Percentiles rank a stretch among this genome's conserved stretches.
Evolutionary conservation across 2,888 invertebrate species (phyloP).

Genomic region (Sinohyriopsis cumingii): DNA sequence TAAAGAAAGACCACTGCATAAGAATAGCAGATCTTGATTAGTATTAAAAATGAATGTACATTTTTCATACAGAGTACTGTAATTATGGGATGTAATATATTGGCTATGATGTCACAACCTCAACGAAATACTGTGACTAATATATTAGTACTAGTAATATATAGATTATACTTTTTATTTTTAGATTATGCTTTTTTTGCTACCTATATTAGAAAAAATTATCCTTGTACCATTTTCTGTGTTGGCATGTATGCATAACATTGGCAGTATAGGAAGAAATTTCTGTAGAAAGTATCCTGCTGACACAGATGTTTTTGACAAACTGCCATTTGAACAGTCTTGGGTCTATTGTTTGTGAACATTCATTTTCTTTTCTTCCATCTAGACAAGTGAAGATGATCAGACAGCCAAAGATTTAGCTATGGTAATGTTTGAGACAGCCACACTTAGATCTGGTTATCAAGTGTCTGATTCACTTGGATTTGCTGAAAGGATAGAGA

Average conservation of each 20-base stretch:
- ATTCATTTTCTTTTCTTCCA: constrained; percentile 1
- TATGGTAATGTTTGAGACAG: constrained; percentile 81
- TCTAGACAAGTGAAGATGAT: constrained; percentile 81
- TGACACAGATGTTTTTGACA: background rate
- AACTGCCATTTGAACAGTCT: background rate
- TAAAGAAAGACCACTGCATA: too few species aligned
- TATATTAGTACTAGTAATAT: too few species aligned
- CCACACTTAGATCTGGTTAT: constrained; percentile 95
- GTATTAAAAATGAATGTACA: too few species aligned
- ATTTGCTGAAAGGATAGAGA: constrained; percentile 93
- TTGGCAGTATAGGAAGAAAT: too few species aligned
- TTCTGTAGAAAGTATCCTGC: background rate
- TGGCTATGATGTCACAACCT: too few species aligned
- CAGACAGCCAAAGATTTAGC: constrained; percentile 87
- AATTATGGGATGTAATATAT: too few species aligned
- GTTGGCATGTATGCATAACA: background rate
- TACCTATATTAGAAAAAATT: too few species aligned
- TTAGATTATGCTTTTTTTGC: too few species aligned
- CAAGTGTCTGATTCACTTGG: constrained; percentile 88
- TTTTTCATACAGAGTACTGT: too few species aligned
- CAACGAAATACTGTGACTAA: too few species aligned
- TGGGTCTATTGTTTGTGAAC: background rate
- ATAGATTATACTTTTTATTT: too few species aligned
- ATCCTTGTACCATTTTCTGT: background rate
- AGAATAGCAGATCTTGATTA: too few species aligned